Base-by-base conservation (phyloP, 2,888 invertebrate species). In the Camponotus fellah region DNA sequence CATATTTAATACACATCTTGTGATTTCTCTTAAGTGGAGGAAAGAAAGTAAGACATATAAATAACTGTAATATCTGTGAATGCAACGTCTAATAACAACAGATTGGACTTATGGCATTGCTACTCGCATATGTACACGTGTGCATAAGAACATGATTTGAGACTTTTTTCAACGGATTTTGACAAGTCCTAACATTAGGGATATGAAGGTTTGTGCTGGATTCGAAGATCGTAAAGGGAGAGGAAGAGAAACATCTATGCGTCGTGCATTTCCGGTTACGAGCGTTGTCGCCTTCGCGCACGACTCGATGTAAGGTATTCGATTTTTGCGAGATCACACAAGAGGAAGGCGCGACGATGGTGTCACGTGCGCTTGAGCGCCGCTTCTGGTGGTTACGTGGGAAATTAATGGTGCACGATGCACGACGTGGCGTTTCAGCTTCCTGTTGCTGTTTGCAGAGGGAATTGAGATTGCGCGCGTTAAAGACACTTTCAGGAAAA, bases 21-120 rank as follows among this genome's bases (percentile, higher is more conserved):
- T 21, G 37, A 77, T 66, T 83, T 60, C 32, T n/a, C 53, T 82
- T 80, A 82, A 84, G 26, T 40, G 32, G 68, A 66, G 46, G 60
- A 34, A 82, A 82, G 26, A 88, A 87, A 83, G 37, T 34, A 68
- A 62, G 89, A 64, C 85, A 69, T 85, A 77, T 86, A 88, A 85
- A 88, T 83, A 87, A 77, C 80, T 26, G 43, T 46, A 17, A 71
- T 58, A 69, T 85, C 84, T 85, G 88, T 86, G 84, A 85, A 84
- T 88, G 86, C 81, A 81, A 87, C 81, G 84, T 46, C 64, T 65
- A 85, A 84, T 79, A 71, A 40, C 10, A 43, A 2, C 9, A 43
- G 88, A 74, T 46, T 66, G 65, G 56, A 8, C 58, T 80, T 82
- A 68, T 76, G 5, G 14, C 46, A 60, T 69, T 12, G 32, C 34